Conservation (phyloP, 2,113 vertebrate genomes). For the Salvator merianae region DNA sequence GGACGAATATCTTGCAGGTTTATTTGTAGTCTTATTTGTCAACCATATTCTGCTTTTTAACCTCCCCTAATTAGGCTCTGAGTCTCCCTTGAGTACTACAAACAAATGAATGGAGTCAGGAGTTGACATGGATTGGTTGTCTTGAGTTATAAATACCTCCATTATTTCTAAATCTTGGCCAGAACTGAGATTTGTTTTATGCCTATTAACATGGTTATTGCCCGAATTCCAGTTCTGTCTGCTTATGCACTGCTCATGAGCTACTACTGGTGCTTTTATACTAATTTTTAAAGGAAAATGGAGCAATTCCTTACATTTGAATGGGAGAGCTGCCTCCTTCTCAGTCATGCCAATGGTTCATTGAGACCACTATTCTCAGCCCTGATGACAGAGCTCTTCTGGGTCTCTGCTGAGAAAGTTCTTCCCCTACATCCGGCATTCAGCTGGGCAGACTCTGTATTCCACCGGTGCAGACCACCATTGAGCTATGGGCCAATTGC, state of each 20-base stretch:
- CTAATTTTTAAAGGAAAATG: slow-evolving; percentile 5
- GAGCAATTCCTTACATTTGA: slow-evolving; percentile 55
- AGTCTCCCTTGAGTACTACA: accelerated
- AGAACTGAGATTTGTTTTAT: not conserved
- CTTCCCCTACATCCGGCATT: not conserved
- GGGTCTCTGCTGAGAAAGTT: not conserved
- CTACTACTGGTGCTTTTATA: slow-evolving; percentile 46
- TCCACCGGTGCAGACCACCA: too few relatives aligned
- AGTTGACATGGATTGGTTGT: too few relatives aligned
- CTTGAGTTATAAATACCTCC: not conserved
- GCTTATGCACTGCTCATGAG: slow-evolving; percentile 52
- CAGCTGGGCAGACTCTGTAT: too few relatives aligned
- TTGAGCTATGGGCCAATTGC: slow-evolving; percentile 26
- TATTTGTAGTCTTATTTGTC: not conserved
- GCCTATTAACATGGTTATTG: slow-evolving; percentile 18
- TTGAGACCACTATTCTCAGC: not conserved
- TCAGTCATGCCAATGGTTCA: too few relatives aligned
- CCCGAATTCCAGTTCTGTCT: slow-evolving; percentile 29
- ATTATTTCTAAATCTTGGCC: not conserved
- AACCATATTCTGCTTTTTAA: not conserved
- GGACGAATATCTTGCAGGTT: not conserved
- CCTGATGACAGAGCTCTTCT: not conserved
- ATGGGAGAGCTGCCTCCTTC: not conserved
- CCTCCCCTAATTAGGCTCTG: not conserved
- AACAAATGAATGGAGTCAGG: not conserved